Evolutionary conservation across 2,797 vertebrate species (phyloP).

Genomic region (Lycodopsis pacificus): DNA sequence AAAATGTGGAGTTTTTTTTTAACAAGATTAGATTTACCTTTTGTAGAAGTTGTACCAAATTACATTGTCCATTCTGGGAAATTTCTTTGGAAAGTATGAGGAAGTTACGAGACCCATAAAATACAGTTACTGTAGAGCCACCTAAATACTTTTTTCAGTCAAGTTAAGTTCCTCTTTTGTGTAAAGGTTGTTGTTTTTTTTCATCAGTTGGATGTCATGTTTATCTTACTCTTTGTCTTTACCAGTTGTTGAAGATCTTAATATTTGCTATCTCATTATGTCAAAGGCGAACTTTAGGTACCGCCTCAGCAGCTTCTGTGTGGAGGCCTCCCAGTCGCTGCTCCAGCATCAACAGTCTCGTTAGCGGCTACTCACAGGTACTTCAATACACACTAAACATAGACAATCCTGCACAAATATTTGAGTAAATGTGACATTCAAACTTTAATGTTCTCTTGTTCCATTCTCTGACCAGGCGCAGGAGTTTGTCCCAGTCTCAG

Average conservation of each 20-base stretch:
- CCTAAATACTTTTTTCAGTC: neutral
- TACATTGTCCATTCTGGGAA: neutral
- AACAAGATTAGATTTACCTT: neutral
- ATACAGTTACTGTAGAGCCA: neutral
- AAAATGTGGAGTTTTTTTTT: neutral
- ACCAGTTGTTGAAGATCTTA: neutral
- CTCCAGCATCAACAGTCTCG: slow-evolving; percentile 95
- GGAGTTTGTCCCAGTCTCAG: slow-evolving; percentile 86
- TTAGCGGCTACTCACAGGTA: slow-evolving; percentile 92
- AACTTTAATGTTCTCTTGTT: slow-evolving; percentile 13
- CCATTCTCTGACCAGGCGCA: slow-evolving; percentile 78
- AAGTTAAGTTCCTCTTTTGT: neutral
- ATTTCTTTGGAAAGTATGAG: slow-evolving; percentile 4
- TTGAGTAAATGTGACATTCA: slow-evolving; percentile 2
- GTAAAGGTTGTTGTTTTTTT: neutral
- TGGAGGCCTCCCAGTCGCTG: slow-evolving; percentile 95
- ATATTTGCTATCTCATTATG: slow-evolving; percentile 16
- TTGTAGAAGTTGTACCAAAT: neutral
- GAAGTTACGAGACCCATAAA: neutral
- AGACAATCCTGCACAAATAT: neutral
- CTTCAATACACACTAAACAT: slow-evolving; percentile 1
- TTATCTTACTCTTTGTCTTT: neutral
- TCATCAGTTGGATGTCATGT: neutral
- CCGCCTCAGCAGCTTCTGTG: slow-evolving; percentile 82
- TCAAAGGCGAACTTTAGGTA: slow-evolving; percentile 88